phyloP scores from a whole-genome alignment of 2,113 vertebrate genomes.

The Chascanopsetta lugubris region DNA sequence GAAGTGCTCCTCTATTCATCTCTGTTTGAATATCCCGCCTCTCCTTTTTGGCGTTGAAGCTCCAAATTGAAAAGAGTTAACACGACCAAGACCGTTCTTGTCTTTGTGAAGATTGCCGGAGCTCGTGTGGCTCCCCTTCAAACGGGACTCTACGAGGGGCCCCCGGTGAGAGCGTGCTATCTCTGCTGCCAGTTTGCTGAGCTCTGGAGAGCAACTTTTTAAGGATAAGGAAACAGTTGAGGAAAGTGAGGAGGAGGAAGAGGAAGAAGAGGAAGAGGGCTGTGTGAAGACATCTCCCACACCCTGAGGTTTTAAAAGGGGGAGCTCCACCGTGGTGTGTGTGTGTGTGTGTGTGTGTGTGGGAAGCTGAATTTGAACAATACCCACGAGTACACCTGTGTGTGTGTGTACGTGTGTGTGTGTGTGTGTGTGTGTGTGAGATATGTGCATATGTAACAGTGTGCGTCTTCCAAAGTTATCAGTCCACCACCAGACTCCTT shows the following conservation, averaged over 20 bases:
- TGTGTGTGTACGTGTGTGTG: constrained; percentile 9
- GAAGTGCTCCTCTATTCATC: neutral
- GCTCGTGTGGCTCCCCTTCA: constrained; percentile 17
- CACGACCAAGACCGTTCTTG: constrained; percentile 5
- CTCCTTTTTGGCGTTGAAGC: constrained; percentile 4
- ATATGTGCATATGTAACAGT: constrained; percentile 15
- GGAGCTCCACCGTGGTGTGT: constrained; percentile 16
- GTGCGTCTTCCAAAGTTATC: constrained; percentile 55
- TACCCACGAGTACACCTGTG: constrained; percentile 25
- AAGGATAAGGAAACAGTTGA: constrained; percentile 44
- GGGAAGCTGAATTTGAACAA: constrained; percentile 31
- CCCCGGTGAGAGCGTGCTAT: constrained; percentile 32
- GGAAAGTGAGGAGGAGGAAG: constrained; percentile 35
- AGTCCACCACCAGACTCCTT: constrained; percentile 58
- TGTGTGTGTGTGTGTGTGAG: constrained; percentile 3
- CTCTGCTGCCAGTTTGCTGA: constrained; percentile 28
- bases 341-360: constrained; percentile 8
- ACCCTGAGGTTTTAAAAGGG: constrained; percentile 48
- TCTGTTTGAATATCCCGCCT: neutral
- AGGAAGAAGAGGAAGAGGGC: constrained; percentile 26
- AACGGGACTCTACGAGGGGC: constrained; percentile 29
- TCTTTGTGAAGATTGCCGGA: constrained; percentile 16
- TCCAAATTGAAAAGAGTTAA: constrained; percentile 12
- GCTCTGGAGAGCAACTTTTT: constrained; percentile 47
- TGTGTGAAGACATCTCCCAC: constrained; percentile 51